These are phyloP conservation scores for Palloptera scutellata DNA, from an alignment of 2,888 invertebrate species.

Conservation along the genomic window DNA sequence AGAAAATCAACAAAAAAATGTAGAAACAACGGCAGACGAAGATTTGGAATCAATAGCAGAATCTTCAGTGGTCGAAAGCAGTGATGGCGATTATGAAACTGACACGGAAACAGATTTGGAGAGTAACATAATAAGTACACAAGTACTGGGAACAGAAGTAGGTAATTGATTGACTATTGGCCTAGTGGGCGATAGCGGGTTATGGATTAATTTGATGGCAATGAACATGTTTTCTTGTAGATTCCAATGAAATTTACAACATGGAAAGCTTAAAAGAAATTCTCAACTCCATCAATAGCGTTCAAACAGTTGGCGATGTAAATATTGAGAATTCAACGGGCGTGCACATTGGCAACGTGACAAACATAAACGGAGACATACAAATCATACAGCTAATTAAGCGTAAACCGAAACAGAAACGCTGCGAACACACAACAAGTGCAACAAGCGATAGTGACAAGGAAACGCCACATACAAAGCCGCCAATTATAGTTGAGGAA, in stretches of 20 bases:
- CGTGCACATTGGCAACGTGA: conserved; percentile 66
- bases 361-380: conserved; percentile 65
- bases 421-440: neutral
- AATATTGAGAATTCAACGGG: conserved; percentile 64
- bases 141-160: conserved; percentile 42
- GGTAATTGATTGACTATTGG: neutral
- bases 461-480: neutral
- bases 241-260: conserved; percentile 33
- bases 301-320: conserved; percentile 58
- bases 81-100: conserved; percentile 29
- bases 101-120: conserved; percentile 33
- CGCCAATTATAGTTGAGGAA: conserved; percentile 34
- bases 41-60: conserved; percentile 46
- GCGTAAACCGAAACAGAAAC: neutral
- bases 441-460: neutral
- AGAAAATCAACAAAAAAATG: conserved; percentile 9
- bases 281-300: conserved; percentile 53
- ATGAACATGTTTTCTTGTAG: conserved; percentile 20
- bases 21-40: neutral
- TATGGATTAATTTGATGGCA: neutral
- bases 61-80: conserved; percentile 52
- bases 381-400: conserved; percentile 48
- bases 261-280: conserved; percentile 53
- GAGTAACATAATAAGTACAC: conserved; percentile 43
- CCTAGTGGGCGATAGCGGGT: neutral